These are phyloP conservation scores for Callipepla californica DNA, from an alignment of 2,113 vertebrate genomes.

Conservation along the genomic window DNA sequence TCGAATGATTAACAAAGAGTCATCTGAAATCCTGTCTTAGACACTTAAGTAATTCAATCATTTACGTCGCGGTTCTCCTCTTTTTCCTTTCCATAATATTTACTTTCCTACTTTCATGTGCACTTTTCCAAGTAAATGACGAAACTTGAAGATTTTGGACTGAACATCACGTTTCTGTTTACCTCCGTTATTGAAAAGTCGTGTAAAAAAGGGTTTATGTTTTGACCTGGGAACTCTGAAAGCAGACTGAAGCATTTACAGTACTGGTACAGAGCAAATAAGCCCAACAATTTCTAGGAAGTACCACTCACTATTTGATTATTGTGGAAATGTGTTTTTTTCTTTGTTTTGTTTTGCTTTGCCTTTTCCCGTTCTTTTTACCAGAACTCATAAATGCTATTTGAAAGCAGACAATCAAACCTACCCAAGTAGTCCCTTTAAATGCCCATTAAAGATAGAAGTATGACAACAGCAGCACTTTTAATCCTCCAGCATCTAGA, in stretches of 20 bases:
- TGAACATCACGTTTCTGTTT: neutral
- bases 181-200: neutral
- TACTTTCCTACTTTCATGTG: neutral
- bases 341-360: neutral
- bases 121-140: neutral
- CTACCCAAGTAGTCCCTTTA: neutral
- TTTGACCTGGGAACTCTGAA: neutral
- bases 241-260: neutral
- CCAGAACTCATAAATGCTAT: neutral
- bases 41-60: neutral
- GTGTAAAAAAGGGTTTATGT: neutral
- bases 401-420: neutral
- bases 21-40: neutral
- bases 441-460: neutral
- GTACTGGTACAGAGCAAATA: neutral
- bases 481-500: neutral
- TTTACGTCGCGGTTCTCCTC: neutral
- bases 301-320: neutral
- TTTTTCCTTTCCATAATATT: neutral
- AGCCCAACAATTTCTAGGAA: neutral
- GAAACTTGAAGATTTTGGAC: neutral
- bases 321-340: neutral
- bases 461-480: neutral
- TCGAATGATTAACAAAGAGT: neutral
- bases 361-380: neutral